Evolutionary conservation across 2,888 invertebrate genomes (phyloP).

Genomic region (Spisula solida): DNA sequence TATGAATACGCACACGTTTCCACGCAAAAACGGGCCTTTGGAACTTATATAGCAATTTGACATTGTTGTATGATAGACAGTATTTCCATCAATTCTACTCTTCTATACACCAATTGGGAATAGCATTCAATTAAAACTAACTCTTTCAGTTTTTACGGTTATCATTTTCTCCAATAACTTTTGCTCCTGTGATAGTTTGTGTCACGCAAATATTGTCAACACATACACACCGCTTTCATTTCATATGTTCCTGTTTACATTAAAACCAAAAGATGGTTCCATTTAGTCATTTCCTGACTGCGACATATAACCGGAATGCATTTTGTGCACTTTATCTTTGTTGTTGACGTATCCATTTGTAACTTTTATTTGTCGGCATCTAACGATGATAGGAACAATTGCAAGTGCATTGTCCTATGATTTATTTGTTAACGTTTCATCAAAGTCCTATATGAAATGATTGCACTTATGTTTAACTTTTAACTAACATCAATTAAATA

Average conservation of each 20-base stretch:
- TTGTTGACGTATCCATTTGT: not conserved
- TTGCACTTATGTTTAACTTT: no score
- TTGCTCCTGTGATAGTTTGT: not conserved
- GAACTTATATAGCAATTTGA: not conserved
- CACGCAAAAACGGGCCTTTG: no score
- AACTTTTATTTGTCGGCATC: no score
- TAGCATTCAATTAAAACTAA: not conserved
- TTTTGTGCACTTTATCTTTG: not conserved
- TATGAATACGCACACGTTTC: no score
- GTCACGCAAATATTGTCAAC: not conserved
- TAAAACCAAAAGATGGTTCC: not conserved
- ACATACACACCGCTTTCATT: not conserved
- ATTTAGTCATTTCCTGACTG: not conserved
- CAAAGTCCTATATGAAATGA: no score
- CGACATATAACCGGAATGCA: not conserved
- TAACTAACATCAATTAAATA: no score
- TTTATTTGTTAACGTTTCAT: no score
- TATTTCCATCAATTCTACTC: not conserved
- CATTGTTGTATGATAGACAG: not conserved
- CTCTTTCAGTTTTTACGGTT: not conserved
- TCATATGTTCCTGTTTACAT: not conserved
- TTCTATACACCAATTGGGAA: not conserved
- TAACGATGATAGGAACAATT: no score
- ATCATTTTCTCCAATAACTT: not conserved
- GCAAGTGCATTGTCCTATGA: not conserved